Conservation (phyloP, 2,797 vertebrate species). For the Masticophis lateralis region DNA sequence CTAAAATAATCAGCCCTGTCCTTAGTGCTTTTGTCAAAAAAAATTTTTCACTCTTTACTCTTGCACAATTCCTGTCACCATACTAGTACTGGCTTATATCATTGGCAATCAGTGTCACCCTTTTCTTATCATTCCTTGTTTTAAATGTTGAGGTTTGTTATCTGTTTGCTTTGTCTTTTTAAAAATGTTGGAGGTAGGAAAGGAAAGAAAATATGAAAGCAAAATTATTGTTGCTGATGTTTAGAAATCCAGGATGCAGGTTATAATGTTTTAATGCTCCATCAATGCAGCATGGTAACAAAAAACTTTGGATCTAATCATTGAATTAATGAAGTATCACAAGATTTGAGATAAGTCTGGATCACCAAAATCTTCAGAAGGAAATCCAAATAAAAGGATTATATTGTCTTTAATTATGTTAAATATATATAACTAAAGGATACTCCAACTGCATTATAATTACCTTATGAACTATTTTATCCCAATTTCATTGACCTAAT, state of each 20-base stretch:
- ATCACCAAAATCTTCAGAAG: background rate
- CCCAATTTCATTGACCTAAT: too few relatives aligned
- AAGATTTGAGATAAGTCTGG: background rate
- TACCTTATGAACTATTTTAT: too few relatives aligned
- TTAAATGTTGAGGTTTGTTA: background rate
- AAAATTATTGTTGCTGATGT: constrained; percentile 1
- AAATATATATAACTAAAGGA: background rate
- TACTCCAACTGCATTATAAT: background rate
- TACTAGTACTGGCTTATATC: background rate
- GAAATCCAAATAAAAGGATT: background rate
- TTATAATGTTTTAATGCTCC: background rate
- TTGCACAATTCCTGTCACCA: background rate
- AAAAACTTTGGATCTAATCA: background rate
- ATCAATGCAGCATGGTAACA: background rate
- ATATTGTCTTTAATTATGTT: background rate
- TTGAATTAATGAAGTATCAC: background rate
- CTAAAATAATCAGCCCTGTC: background rate
- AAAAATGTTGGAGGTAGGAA: background rate
- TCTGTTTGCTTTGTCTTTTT: constrained; percentile 24
- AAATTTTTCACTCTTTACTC: background rate
- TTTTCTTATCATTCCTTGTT: background rate
- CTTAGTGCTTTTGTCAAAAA: background rate
- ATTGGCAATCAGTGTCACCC: background rate
- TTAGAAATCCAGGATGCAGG: background rate
- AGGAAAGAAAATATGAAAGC: constrained; percentile 30